Base-by-base conservation (phyloP, 2,113 vertebrate species). In the Labeo rohita region DNA sequence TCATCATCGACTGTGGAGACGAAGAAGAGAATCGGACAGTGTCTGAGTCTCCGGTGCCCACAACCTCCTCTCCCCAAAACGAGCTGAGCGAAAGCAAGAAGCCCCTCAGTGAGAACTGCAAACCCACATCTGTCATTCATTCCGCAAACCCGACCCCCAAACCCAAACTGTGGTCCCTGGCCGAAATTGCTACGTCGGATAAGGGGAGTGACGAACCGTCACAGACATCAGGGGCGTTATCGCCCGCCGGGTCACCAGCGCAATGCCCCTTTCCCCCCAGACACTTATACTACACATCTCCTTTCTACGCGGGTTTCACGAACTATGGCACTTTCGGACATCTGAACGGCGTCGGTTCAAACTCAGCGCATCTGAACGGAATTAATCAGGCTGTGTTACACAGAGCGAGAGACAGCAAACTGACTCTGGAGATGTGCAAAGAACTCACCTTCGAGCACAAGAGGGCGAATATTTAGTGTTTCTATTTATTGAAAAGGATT, bases 151-250 rank as follows among this genome's bases (percentile, higher is more conserved):
- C 92, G 13, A 91, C 93, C 68, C 91, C 96, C 49, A 98, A 98
- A 91, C 97, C 97, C 91, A 98, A 98, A 94, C 94, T 98, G 78
- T 98, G 97, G 97, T 98, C 97, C 11, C 92, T 98, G 86, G 97
- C 96, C 0, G 97, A 98, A 93, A 97, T 98, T 72, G 97, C 97
- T 88, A 97, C 96, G 3, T 97, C 95, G 90, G 97, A 90, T 85
- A 97, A 95, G 91, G 95, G 95, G 87, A 90, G 85, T 83, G 89
- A 28, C 34, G 93, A 94, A 50, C 61, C 68, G 0, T 82, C 89
- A 4, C 93, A 91, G 78, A 87, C 90, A 47, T 80, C 90, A 79
- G 85, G 90, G 61, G 90, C 93, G 7, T 92, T 92, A 1, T 92
- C 95, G 28, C 94, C 94, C 11, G 87, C 93, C 16, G 94, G 93